Percentiles rank a stretch among this genome's conserved stretches.
Evolutionary conservation across 2,113 vertebrate species (phyloP).

Genomic region (Phoenicopterus ruber): DNA sequence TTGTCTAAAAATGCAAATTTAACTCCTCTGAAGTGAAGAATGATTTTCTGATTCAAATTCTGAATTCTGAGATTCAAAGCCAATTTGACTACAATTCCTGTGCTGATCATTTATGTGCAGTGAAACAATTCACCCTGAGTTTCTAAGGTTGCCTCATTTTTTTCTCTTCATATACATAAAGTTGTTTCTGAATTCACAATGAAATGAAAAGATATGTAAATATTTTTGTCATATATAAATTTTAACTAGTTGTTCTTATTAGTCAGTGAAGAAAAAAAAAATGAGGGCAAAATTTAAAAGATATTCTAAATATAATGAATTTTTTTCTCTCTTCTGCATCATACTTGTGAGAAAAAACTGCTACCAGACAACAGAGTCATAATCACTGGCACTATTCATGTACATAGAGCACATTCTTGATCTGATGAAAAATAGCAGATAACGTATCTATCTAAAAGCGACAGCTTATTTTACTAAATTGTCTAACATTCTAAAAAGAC

Average conservation of each 20-base stretch:
- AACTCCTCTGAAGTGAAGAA: neutral
- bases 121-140: neutral
- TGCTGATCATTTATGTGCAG: neutral
- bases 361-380: neutral
- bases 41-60: neutral
- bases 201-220: neutral
- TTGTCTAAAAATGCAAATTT: neutral
- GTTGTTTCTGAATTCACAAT: neutral
- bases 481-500: neutral
- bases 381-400: neutral
- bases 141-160: neutral
- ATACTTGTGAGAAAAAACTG: neutral
- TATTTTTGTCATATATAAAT: neutral
- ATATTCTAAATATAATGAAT: neutral
- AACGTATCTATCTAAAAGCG: neutral
- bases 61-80: neutral
- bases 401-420: neutral
- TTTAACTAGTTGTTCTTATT: neutral
- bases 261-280: neutral
- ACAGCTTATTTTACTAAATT: neutral
- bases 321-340: neutral
- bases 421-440: neutral
- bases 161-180: neutral
- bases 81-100: neutral
- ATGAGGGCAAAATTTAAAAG: neutral